Evolutionary conservation across 2,888 invertebrate species (phyloP).

Genomic region (Tolmerus cingulatus): DNA sequence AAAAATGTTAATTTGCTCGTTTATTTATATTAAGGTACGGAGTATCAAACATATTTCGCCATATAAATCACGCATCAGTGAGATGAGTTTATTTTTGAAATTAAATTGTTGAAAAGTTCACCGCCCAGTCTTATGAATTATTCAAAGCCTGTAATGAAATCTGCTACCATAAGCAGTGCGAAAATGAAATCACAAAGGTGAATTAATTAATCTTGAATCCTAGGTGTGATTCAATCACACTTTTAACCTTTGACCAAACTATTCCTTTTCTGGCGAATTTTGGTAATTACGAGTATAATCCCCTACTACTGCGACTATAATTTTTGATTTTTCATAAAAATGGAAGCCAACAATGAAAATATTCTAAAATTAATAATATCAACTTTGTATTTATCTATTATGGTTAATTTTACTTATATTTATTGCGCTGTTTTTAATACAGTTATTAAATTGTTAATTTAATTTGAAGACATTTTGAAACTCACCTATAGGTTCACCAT

Average conservation of each 20-base stretch:
- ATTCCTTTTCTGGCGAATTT: neutral
- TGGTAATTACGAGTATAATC: neutral
- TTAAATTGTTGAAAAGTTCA: neutral
- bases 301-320: neutral
- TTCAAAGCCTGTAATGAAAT: neutral
- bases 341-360: neutral
- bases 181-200: neutral
- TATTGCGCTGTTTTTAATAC: too few species aligned
- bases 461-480: neutral
- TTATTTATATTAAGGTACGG: neutral
- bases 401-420: too few species aligned
- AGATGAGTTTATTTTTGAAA: neutral
- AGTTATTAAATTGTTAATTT: too few species aligned
- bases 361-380: too few species aligned
- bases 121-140: neutral
- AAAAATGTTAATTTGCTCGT: neutral
- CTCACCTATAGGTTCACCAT: constrained; percentile 62
- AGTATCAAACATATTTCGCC: neutral
- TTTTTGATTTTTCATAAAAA: neutral
- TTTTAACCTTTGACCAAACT: neutral
- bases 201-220: neutral
- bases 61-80: neutral
- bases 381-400: too few species aligned
- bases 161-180: neutral
- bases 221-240: neutral